These are phyloP conservation scores for Chroicocephalus ridibundus DNA, from an alignment of 2,113 vertebrate species.

Conservation along the genomic window DNA sequence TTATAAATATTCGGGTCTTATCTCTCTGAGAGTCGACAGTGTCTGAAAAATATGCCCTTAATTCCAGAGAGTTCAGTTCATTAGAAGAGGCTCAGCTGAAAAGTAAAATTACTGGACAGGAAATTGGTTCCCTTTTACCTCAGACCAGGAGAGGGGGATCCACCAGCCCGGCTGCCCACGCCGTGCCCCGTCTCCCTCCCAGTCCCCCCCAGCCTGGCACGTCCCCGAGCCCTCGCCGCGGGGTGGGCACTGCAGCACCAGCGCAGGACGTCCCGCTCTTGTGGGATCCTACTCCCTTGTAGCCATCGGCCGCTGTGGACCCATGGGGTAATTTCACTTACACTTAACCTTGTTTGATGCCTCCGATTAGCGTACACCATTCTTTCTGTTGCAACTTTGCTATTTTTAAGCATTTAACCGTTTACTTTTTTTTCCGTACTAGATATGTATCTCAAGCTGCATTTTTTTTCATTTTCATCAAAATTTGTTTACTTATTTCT, in stretches of 20 bases:
- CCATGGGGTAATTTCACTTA: background rate
- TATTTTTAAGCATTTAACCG: background rate
- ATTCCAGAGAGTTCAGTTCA: no score
- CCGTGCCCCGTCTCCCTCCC: background rate
- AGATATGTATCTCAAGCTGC: no score
- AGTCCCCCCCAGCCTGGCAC: background rate
- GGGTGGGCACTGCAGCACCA: background rate
- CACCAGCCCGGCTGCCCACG: background rate
- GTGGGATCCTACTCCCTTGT: no score
- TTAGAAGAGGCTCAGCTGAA: no score
- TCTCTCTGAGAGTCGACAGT: no score
- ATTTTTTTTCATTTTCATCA: background rate
- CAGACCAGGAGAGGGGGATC: background rate
- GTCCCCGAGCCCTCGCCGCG: fast-evolving
- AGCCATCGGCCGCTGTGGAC: background rate
- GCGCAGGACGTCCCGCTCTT: fast-evolving
- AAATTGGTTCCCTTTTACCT: no score
- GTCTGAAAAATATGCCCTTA: no score
- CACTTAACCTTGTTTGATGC: background rate
- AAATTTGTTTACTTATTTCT: no score
- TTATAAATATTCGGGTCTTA: no score
- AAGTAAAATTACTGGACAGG: no score
- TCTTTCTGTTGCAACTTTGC: background rate
- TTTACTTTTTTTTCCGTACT: background rate
- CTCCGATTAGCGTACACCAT: no score